Base-by-base conservation (phyloP, 2,797 vertebrate genomes). In the Microcaecilia unicolor region DNA sequence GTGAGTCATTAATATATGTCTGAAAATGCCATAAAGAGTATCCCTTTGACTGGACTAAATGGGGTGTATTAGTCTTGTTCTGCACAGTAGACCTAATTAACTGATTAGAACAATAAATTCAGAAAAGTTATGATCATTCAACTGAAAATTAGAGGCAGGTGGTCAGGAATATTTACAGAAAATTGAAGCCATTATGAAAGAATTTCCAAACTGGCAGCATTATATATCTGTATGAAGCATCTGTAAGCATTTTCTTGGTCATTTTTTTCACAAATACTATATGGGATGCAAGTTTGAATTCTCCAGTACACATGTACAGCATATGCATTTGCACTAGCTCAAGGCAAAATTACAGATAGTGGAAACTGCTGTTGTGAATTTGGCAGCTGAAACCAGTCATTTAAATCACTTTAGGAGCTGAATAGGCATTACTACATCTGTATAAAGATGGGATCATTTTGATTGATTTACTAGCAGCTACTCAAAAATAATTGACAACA, bases 261-360 rank as follows among this genome's bases (percentile, higher is more conserved):
- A 28, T 53, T 48, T 41, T 40, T 70, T 71, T 66, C 53, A 64
- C 44, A 76, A 70, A 66, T 66, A 64, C 21, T 60, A 48, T 64
- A 72, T 4, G 44, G 58, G 48, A 67, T 13, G 37, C 48, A 56
- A 51, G 37, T 52, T 56, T 51, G 33, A 70, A 37, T 37, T 55
- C 51, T 62, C 39, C 33, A 47, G 27, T 39, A 44, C 64, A 78
- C 64, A 78, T 73, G 71, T 15, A 58, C 56, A 77, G 67, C 78
- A 80, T 45, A 64, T 75, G 74, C 50, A 55, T 53, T 48, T 46
- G 18, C 37, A 56, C 41, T 28, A 47, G 57, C 61, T 75, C 53
- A 56, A 67, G 70, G 57, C 50, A 42, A 49, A 49, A 63, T 35
- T 63, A 58, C 37, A 57, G 49, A 61, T 47, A 35, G 41, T 54